Base-by-base conservation (phyloP, 2,797 vertebrate genomes). In the Megaceryle alcyon region DNA sequence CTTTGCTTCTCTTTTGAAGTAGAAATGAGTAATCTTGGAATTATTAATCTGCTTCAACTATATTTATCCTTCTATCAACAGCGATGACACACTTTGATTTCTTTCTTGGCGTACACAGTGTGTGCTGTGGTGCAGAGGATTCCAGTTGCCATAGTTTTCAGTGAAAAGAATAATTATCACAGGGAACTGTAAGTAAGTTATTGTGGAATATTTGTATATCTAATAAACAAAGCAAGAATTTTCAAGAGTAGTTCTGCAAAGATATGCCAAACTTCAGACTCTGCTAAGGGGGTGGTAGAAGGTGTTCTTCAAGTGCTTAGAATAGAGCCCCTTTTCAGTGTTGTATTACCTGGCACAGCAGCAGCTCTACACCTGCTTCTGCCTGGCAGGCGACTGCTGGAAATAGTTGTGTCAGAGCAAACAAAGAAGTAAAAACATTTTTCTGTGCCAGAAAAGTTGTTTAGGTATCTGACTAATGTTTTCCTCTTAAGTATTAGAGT, bases 21-120 rank as follows among this genome's bases (percentile, higher is more conserved):
- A 97, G 96, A 97, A 95, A 88, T 98, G 97, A 98, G 97, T 98
- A 98, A 98, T 98, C 96, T 97, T 97, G 92, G 94, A 96, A 97
- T 97, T 98, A 98, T 98, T 98, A 98, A 96, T 97, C 96, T 96
- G 97, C 93, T 93, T 94, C 78, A 91, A 82, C 97, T 98, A 98
- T 98, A 98, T 98, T 98, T 98, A 97, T 98, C 96, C 53, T 93
- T 94, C 73, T 94, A 84, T 96, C 94, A 96, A 86, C 88, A 93
- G 80, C 46, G 84, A 95, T 97, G 96, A 97, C 89, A 96, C 93
- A 92, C 80, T 97, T 97, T 92, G 77, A 81, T 96, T 97, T 93
- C 96, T 97, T 87, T 94, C 77, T 81, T 95, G 94, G 82, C 70
- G 28, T 80, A 77, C 22, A 22, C 60, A 41, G 57, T 64, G 53